A percentile compares a stretch with the other conserved stretches of the same genome.
These are phyloP conservation scores for Erebia aethiops DNA, from an alignment of 2,888 invertebrate species.

Conservation along the genomic window DNA sequence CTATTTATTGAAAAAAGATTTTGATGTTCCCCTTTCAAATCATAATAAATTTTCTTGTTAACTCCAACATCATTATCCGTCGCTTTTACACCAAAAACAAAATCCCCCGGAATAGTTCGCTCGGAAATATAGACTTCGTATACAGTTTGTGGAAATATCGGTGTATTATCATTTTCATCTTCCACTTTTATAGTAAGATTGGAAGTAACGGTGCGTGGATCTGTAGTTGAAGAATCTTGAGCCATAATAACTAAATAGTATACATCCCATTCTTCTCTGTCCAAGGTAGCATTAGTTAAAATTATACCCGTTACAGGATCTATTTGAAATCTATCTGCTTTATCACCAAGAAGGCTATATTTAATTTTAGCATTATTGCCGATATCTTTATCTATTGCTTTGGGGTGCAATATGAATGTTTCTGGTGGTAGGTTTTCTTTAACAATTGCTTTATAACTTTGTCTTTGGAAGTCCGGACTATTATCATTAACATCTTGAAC, in stretches of 20 bases:
- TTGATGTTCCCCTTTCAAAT: constrained; percentile 89
- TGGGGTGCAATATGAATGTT: constrained; percentile 89
- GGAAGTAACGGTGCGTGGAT: constrained; percentile 91
- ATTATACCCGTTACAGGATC: constrained; percentile 91
- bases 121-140: constrained; percentile 93
- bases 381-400: constrained; percentile 91
- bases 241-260: constrained; percentile 94
- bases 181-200: constrained; percentile 90
- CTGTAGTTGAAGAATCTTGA: constrained; percentile 93
- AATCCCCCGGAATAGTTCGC: constrained; percentile 89
- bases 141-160: constrained; percentile 87
- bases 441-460: constrained; percentile 90
- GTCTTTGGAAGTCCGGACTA: constrained; percentile 92
- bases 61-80: constrained; percentile 91
- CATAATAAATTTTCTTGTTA: constrained; percentile 92
- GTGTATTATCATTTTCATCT: constrained; percentile 94
- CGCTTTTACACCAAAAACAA: constrained; percentile 95
- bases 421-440: constrained; percentile 92
- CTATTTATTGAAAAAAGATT: constrained; percentile 89
- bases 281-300: constrained; percentile 87
- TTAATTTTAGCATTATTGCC: constrained; percentile 94
- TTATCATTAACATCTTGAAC: constrained; percentile 98
- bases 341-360: constrained; percentile 92
- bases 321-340: constrained; percentile 90
- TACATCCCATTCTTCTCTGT: constrained; percentile 89